Conservation (phyloP, 2,888 invertebrate species). For the Balanococcus diminutus region DNA sequence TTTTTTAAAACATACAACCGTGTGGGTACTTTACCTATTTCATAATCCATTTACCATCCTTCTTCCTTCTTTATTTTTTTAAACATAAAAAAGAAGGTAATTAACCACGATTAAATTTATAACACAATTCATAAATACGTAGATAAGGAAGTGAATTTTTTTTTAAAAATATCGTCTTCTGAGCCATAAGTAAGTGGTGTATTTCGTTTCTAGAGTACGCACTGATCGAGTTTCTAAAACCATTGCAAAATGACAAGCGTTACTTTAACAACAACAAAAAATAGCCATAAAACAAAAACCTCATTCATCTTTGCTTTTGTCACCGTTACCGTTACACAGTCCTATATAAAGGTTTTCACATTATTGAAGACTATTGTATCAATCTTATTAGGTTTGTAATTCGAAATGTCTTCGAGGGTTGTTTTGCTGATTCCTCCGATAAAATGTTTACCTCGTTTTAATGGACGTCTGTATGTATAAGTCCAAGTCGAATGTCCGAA, state of each 20-base stretch:
- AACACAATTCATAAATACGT: background rate
- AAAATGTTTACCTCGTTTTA: background rate
- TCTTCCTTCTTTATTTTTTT: background rate
- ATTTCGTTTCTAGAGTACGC: background rate
- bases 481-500: background rate
- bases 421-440: background rate
- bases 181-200: background rate
- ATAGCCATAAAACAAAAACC: background rate
- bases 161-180: background rate
- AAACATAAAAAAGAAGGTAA: background rate
- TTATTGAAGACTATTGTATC: constrained; percentile 5
- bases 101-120: background rate
- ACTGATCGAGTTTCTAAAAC: background rate
- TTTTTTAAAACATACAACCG: background rate
- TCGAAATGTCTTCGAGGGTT: constrained; percentile 5
- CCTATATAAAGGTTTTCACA: constrained; percentile 5
- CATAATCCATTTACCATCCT: background rate
- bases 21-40: background rate
- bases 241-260: background rate
- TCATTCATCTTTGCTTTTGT: constrained; percentile 11
- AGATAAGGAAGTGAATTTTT: background rate
- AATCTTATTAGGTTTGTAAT: constrained; percentile 11
- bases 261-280: background rate
- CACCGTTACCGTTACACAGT: background rate
- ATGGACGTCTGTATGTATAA: background rate